phyloP scores from a whole-genome alignment of 2,888 invertebrate genomes.

The Drosophila nigricruria region DNA sequence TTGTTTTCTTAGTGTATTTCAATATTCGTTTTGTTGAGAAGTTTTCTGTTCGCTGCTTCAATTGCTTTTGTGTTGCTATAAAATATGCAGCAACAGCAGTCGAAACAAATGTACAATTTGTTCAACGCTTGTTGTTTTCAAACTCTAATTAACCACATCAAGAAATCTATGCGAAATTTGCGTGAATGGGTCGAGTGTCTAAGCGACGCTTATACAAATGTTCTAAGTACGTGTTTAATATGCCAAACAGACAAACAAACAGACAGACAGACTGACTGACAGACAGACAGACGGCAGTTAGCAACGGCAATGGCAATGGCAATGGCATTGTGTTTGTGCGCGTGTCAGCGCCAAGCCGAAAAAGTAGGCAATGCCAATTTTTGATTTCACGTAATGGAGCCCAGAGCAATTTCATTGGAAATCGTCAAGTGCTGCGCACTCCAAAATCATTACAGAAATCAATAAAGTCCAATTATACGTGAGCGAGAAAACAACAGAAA shows the following conservation, averaged over 20 bases:
- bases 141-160: constrained; percentile 78
- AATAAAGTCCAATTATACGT: constrained; percentile 30
- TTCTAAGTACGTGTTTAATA: constrained; percentile 73
- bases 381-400: constrained; percentile 50
- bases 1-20: constrained; percentile 46
- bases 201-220: constrained; percentile 64
- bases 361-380: constrained; percentile 44
- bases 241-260: constrained; percentile 46
- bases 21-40: constrained; percentile 37
- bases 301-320: constrained; percentile 15
- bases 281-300: constrained; percentile 30
- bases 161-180: constrained; percentile 73
- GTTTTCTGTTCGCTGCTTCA: constrained; percentile 25
- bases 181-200: constrained; percentile 49
- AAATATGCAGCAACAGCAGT: constrained; percentile 75
- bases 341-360: constrained; percentile 53
- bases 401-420: constrained; percentile 46
- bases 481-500: not conserved
- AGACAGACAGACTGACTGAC: not conserved
- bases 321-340: constrained; percentile 59
- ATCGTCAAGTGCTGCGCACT: constrained; percentile 30
- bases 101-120: constrained; percentile 71
- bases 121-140: constrained; percentile 65
- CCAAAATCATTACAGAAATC: constrained; percentile 29
- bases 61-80: constrained; percentile 55